These are phyloP conservation scores for Metellina segmentata DNA, from an alignment of 2,888 invertebrate genomes.

Conservation along the genomic window DNA sequence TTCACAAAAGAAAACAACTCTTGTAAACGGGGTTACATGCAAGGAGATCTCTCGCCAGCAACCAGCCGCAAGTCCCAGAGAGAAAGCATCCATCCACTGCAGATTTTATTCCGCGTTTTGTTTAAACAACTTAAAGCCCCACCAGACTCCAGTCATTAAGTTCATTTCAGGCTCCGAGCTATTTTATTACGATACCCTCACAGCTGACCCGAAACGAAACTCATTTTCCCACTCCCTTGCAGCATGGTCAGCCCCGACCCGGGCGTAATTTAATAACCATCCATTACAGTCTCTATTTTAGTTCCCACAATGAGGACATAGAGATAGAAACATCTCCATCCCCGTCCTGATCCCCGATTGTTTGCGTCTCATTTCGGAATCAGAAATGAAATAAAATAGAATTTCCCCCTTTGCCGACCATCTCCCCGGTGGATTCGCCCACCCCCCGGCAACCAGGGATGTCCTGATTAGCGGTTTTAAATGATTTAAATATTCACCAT, in stretches of 20 bases:
- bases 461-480: slow-evolving; percentile 73
- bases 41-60: neutral
- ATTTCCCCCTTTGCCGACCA: neutral
- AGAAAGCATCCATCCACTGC: too few species aligned
- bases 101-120: too few species aligned
- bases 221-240: neutral
- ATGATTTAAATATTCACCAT: slow-evolving; percentile 74
- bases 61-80: neutral
- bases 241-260: neutral
- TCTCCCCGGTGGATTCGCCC: slow-evolving; percentile 3
- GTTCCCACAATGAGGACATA: slow-evolving; percentile 33
- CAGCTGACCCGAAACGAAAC: neutral
- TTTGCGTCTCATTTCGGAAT: slow-evolving; percentile 40
- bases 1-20: neutral
- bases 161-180: neutral
- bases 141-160: neutral
- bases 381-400: slow-evolving; percentile 67
- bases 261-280: slow-evolving; percentile 60
- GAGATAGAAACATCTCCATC: slow-evolving; percentile 45
- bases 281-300: slow-evolving; percentile 56
- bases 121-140: neutral
- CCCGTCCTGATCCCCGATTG: slow-evolving; percentile 7
- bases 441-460: neutral
- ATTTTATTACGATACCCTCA: too few species aligned
- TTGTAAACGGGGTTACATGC: neutral